phyloP scores from a whole-genome alignment of 2,888 invertebrate genomes.

The Drosophila neonasuta region DNA sequence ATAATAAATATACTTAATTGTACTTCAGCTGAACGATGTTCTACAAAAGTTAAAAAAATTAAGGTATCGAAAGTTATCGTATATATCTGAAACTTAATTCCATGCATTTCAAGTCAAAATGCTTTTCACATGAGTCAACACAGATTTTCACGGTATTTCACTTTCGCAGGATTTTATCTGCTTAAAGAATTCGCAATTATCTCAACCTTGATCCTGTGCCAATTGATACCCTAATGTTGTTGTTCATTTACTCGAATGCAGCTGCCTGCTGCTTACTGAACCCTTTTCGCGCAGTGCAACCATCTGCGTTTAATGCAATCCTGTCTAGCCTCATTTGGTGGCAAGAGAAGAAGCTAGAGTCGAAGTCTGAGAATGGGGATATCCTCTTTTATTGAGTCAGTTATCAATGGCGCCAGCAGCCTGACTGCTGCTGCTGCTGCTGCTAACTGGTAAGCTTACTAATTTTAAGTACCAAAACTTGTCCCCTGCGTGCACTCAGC shows the following conservation, averaged over 20 bases:
- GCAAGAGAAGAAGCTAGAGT: slow-evolving; percentile 3
- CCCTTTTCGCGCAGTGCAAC: slow-evolving; percentile 28
- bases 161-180: neutral
- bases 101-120: too few relatives aligned
- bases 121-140: too few relatives aligned
- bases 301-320: slow-evolving; percentile 64
- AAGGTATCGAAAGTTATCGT: too few relatives aligned
- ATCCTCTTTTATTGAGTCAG: slow-evolving; percentile 40
- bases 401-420: slow-evolving; percentile 47
- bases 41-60: too few relatives aligned
- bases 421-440: slow-evolving; percentile 9
- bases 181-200: slow-evolving; percentile 23
- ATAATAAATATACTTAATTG: too few relatives aligned
- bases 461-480: slow-evolving; percentile 52
- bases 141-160: too few relatives aligned
- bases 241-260: slow-evolving; percentile 18
- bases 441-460: slow-evolving; percentile 57
- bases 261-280: slow-evolving; percentile 27
- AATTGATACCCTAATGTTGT: neutral
- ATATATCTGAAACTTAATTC: too few relatives aligned
- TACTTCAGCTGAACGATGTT: too few relatives aligned
- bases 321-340: slow-evolving; percentile 35
- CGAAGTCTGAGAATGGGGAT: slow-evolving; percentile 3
- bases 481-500: neutral
- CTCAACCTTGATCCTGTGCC: slow-evolving; percentile 4